phyloP scores from a whole-genome alignment of 2,888 invertebrate species.

The Drosophila hawaiiensis region DNA sequence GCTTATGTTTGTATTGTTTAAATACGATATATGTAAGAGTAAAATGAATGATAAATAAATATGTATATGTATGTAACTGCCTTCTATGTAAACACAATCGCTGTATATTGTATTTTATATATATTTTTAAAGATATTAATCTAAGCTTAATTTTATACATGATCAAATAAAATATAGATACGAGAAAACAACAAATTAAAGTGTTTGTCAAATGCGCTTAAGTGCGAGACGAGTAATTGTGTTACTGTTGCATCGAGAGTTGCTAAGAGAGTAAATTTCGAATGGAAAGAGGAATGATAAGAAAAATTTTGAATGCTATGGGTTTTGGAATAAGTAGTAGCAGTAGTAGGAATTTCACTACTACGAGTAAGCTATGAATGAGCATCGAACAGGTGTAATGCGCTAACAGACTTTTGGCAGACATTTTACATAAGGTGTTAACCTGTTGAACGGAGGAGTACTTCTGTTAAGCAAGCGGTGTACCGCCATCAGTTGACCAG shows the following conservation, averaged over 20 bases:
- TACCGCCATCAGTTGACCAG: not conserved
- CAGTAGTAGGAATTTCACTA: too few species aligned
- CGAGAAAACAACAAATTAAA: constrained; percentile 25
- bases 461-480: not conserved
- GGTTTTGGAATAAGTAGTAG: too few species aligned
- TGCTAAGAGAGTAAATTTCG: not conserved
- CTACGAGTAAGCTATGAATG: not conserved
- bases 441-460: not conserved
- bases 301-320: not conserved
- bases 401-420: not conserved
- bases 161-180: constrained; percentile 60
- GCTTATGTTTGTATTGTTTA: constrained; percentile 48
- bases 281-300: not conserved
- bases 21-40: constrained; percentile 37
- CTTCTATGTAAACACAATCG: constrained; percentile 43
- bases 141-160: constrained; percentile 66
- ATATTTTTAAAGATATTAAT: constrained; percentile 32
- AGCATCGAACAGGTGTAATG: not conserved
- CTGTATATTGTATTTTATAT: constrained; percentile 66
- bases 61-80: constrained; percentile 41
- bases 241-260: too few species aligned
- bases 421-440: not conserved
- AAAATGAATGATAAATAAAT: constrained; percentile 28
- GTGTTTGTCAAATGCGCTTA: not conserved
- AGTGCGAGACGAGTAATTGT: not conserved